phyloP scores from a whole-genome alignment of 2,797 vertebrate genomes.

The Buceros bicornis region DNA sequence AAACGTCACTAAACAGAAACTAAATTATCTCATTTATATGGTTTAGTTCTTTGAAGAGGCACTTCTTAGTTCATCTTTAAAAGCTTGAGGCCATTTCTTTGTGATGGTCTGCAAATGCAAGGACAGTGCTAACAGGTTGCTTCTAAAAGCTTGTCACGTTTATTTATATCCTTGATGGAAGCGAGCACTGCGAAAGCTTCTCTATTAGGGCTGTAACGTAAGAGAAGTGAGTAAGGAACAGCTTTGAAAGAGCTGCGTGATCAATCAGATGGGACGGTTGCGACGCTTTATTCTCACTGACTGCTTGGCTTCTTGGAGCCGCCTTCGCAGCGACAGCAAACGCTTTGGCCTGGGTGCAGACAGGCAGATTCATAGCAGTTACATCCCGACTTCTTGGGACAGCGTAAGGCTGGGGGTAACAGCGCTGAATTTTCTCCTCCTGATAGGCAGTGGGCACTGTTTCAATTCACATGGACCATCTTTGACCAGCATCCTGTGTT shows the following conservation, averaged over 20 bases:
- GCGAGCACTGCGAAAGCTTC: neutral
- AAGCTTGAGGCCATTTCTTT: conserved; percentile 31
- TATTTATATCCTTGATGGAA: conserved; percentile 17
- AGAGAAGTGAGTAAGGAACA: neutral
- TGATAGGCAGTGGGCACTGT: neutral
- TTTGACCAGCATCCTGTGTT: neutral
- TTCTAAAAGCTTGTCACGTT: neutral
- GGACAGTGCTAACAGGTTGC: conserved; percentile 30
- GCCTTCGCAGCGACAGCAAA: neutral
- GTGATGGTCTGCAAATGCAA: conserved; percentile 5
- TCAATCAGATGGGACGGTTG: conserved; percentile 1
- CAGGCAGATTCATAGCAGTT: neutral
- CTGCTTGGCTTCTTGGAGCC: neutral
- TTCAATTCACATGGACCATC: neutral
- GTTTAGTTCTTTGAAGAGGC: conserved; percentile 2
- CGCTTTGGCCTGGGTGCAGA: neutral
- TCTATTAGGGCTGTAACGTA: neutral
- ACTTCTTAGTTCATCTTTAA: neutral
- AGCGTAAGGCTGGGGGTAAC: neutral
- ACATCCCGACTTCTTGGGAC: neutral
- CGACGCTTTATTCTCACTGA: neutral
- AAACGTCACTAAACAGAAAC: neutral
- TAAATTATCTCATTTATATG: neutral
- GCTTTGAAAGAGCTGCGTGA: conserved; percentile 29
- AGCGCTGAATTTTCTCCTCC: neutral